Conservation (phyloP, 64 coral and sea anemone species). For the Montipora sp. region DNA sequence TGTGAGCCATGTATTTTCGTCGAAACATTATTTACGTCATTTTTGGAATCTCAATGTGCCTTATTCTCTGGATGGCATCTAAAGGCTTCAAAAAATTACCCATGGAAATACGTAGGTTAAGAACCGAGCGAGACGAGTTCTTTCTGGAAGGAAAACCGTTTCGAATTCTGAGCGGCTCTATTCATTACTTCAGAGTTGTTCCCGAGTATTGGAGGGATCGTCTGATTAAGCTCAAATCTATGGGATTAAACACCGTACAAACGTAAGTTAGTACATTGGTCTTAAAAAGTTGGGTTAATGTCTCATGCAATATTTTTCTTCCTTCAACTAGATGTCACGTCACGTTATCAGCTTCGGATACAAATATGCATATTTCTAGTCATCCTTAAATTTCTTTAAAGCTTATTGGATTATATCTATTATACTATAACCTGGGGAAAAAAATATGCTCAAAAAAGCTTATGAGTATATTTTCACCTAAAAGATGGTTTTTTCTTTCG, state of each 20-base stretch:
- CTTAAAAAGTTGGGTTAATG: too few species aligned
- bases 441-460: too few species aligned
- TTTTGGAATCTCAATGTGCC: conserved; percentile 10
- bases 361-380: too few species aligned
- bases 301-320: too few species aligned
- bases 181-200: conserved; percentile 7
- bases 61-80: conserved; percentile 40
- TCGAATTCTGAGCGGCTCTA: conserved; percentile 60
- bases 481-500: too few species aligned
- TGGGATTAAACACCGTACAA: conserved; percentile 77
- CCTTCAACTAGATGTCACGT: too few species aligned
- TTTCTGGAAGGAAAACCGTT: conserved; percentile 52
- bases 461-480: too few species aligned
- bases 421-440: too few species aligned
- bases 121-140: conserved; percentile 28
- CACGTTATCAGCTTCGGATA: too few species aligned
- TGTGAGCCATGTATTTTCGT: background rate
- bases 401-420: too few species aligned
- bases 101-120: conserved; percentile 10
- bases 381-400: too few species aligned
- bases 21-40: background rate
- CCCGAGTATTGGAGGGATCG: conserved; percentile 76
- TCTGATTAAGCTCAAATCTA: conserved; percentile 66
- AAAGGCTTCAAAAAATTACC: background rate
- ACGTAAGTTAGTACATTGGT: conserved; percentile 41